Evolutionary conservation across 2,113 vertebrate species (phyloP), one percentile per base, ranked within the genome.

Genomic region (Hepsetus odoe): DNA sequence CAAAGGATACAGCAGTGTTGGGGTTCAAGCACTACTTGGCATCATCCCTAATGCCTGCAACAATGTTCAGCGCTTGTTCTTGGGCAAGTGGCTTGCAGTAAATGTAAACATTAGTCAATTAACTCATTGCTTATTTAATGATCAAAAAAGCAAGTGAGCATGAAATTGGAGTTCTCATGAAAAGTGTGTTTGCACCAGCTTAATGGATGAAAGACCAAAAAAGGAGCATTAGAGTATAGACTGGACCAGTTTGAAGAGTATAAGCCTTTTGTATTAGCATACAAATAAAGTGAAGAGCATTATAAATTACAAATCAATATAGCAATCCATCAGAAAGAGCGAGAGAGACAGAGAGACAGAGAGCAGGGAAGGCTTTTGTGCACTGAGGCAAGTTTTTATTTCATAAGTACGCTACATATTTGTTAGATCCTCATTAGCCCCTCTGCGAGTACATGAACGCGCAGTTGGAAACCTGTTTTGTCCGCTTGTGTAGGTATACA

Each of bases 251-350:
- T 30, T 16, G 6, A 56, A 56, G 53, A 56, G 32, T 42, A 35
- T 28, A 33, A 33, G 10, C 46, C 14, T 56, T 59, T 14, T 59
- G 44, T 26, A 56, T 18, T 61, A 18, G 13, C 20, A 18, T 71
- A 66, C 51, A 30, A 72, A 40, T 32, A 49, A 38, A 76, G 32
- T 66, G 33, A 59, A 66, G 49, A 51, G 26, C 33, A 44, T 30
- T 49, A 66, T 65, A 82, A 33, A 75, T 71, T 59, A 26, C 51
- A 42, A 76, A 62, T 84, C 76, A 51, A 78, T 79, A 77, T 14
- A 44, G 70, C 49, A 74, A 73, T 76, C 51, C 33, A 49, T 4
- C 24, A 38, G 2, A 28, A 44, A 32, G 42, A 9, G 24, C 26
- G 38, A 20, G 46, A 5, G 44, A n/a, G 44, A 12, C 22, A 64